A percentile compares a stretch with the other conserved stretches of the same genome.
phyloP scores from a whole-genome alignment of 2,113 vertebrate genomes.

The Rhinolophus ferrumequinum region DNA sequence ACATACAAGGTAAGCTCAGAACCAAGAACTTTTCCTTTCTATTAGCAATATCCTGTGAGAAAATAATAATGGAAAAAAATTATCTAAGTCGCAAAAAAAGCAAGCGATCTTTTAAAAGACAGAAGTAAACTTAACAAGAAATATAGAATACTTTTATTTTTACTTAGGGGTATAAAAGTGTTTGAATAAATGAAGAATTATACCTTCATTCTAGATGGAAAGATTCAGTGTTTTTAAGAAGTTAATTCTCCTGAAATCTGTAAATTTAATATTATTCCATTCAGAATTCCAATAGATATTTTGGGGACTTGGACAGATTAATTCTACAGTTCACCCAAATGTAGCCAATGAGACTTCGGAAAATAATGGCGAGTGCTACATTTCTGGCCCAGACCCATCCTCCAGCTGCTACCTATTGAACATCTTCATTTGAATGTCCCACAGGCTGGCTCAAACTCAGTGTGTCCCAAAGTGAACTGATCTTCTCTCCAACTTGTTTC shows the following conservation, averaged over 20 bases:
- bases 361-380: not conserved
- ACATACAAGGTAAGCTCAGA: conserved; percentile 18
- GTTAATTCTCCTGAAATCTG: conserved; percentile 44
- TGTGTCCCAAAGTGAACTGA: not conserved
- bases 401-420: not conserved
- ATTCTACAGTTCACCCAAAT: conserved; percentile 35
- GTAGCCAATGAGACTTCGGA: not conserved
- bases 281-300: conserved; percentile 50
- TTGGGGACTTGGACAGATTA: conserved; percentile 40
- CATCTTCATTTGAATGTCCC: not conserved
- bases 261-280: conserved; percentile 39
- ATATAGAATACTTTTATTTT: not conserved
- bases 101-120: conserved; percentile 19
- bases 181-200: conserved; percentile 49
- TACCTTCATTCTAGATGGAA: conserved; percentile 2
- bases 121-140: conserved; percentile 31
- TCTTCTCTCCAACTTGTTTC: not conserved
- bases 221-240: conserved; percentile 11
- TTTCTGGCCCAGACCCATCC: conserved; percentile 17
- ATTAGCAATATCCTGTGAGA: not conserved
- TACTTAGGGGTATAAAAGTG: conserved; percentile 32
- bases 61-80: conserved; percentile 14
- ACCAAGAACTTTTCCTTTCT: not conserved
- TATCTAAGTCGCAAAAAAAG: not conserved
- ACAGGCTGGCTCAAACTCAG: not conserved